Evolutionary conservation across 2,113 vertebrate genomes (phyloP), one percentile per base, ranked within the genome.

Genomic region (Acinonyx jubatus): DNA sequence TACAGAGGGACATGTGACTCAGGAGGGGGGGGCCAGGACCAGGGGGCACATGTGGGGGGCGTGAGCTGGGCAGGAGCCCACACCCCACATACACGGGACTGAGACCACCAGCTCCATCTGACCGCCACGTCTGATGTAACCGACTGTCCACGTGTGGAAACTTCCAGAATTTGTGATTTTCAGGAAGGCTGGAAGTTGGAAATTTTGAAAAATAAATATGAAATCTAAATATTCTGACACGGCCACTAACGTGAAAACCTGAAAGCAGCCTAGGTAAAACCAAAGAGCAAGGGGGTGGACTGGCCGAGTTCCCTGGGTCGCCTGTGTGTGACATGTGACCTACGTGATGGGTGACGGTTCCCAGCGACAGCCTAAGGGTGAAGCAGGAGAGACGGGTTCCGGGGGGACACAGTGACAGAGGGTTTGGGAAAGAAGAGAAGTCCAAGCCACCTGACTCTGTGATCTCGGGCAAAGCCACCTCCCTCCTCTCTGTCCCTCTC

Each of bases 21-120:
- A 1, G 81, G 52, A 45, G 45, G 45, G 7, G 7, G 23, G 74
- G n/a, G 55, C 3, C 45, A 27, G 63, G 69, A 14, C 33, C 12
- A 6, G 14, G 25, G 13, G 31, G 3, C n/a, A 9, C 12, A 2
- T 1, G 11, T 0, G 7, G 15, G 61, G 23, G 23, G 14, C 6
- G 1, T 8, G 38, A 38, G 4, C 1, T 4, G 74, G 25, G n/a
- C 8, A 4, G 41, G 6, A 2, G 3, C 16, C 21, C n/a, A 7
- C 2, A 50, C 10, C 27, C 23, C 3, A 9, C 14, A 12, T n/a
- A 14, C 48, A 25, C 0, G 6, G 71, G 52, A 16, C 14, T 36
- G 78, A 11, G 4, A 41, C 41, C 33, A 65, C 33, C 11, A 1
- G 23, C 55, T 68, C 55, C 38, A 25, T 1, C 27, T 13, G 50